Conservation (phyloP, 2,888 invertebrate genomes). For the Malacosoma neustria region DNA sequence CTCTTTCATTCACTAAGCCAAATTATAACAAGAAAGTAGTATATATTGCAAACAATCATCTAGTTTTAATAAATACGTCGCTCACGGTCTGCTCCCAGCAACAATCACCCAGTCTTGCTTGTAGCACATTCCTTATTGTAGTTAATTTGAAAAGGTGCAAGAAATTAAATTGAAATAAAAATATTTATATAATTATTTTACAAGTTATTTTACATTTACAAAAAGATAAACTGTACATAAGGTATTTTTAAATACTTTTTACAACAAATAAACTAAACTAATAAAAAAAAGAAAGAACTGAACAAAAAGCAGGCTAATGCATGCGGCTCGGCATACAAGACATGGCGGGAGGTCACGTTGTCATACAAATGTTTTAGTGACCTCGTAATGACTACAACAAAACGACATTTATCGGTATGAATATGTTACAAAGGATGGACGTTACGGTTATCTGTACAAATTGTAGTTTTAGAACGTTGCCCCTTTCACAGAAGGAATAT, state of each 20-base stretch:
- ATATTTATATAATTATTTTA: slow-evolving; percentile 65
- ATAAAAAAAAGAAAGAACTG: slow-evolving; percentile 72
- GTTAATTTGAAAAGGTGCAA: slow-evolving; percentile 81
- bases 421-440: slow-evolving; percentile 75
- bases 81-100: slow-evolving; percentile 36
- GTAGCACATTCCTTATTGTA: slow-evolving; percentile 80
- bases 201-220: slow-evolving; percentile 69
- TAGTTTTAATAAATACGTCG: slow-evolving; percentile 9
- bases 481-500: slow-evolving; percentile 91
- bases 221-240: slow-evolving; percentile 71
- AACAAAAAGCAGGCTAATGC: slow-evolving; percentile 83
- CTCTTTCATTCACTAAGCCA: slow-evolving; percentile 61
- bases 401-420: slow-evolving; percentile 82
- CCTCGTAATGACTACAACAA: slow-evolving; percentile 74
- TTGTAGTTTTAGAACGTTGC: slow-evolving; percentile 80
- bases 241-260: slow-evolving; percentile 55
- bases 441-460: slow-evolving; percentile 69
- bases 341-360: slow-evolving; percentile 81
- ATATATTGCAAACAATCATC: slow-evolving; percentile 37
- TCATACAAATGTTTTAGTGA: slow-evolving; percentile 76
- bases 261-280: slow-evolving; percentile 73
- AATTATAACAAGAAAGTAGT: slow-evolving; percentile 56
- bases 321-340: slow-evolving; percentile 78
- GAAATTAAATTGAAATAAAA: slow-evolving; percentile 79
- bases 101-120: slow-evolving; percentile 42